Evolutionary conservation across 2,888 invertebrate species (phyloP).

Genomic region (Pseudeuparius sepicola): DNA sequence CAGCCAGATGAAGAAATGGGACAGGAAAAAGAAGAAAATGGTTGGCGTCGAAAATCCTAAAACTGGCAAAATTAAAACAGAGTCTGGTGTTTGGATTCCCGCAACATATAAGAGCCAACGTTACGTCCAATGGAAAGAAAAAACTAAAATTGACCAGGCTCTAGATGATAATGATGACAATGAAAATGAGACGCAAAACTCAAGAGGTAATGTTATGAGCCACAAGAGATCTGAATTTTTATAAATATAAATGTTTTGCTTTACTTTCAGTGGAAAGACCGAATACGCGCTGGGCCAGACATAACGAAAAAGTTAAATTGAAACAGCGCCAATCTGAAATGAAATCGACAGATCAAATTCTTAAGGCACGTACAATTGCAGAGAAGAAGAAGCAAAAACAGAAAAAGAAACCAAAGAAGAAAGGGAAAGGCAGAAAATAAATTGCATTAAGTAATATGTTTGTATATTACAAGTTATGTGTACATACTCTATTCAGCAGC

Average conservation of each 20-base stretch:
- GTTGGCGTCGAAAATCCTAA: conserved; percentile 56
- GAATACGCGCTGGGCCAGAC: conserved; percentile 67
- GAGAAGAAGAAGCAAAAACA: conserved; percentile 51
- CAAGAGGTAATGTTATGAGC: conserved; percentile 9
- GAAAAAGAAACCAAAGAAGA: conserved; percentile 42
- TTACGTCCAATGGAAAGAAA: conserved; percentile 79
- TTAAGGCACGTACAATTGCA: conserved; percentile 58
- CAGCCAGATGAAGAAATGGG: conserved; percentile 71
- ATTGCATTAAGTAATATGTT: no score
- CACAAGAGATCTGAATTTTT: not conserved
- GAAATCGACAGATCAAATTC: conserved; percentile 64
- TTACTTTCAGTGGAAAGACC: no score
- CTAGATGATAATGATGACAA: conserved; percentile 39
- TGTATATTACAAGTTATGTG: no score
- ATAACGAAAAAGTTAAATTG: conserved; percentile 61
- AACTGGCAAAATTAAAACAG: conserved; percentile 79
- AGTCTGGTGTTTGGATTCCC: conserved; percentile 90
- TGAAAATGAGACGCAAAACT: conserved; percentile 35
- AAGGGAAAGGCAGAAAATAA: conserved; percentile 17
- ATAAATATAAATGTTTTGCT: no score
- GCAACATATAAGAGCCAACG: conserved; percentile 88
- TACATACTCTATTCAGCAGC: no score
- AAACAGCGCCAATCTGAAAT: conserved; percentile 52
- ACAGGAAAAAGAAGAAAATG: conserved; percentile 93
- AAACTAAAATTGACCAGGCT: conserved; percentile 56